Evolutionary conservation across 1,140 invertebrate genomes (phyloP).

Genomic region (Goniozus legneri): DNA sequence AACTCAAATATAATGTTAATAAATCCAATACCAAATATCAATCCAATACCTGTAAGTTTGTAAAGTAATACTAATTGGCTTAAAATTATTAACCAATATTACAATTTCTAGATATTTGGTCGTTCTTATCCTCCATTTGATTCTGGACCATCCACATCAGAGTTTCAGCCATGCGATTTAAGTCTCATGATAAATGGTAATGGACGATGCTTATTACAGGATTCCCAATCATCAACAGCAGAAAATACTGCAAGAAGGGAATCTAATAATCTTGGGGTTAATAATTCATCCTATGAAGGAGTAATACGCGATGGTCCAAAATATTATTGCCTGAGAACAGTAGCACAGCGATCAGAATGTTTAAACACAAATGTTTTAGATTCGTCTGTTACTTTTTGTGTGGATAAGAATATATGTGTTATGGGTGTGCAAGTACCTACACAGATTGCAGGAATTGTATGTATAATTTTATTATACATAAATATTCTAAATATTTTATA

Average conservation of each 20-base stretch:
- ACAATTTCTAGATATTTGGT: background rate
- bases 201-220: slow-evolving; percentile 10
- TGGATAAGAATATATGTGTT: slow-evolving; percentile 74
- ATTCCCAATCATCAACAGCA: slow-evolving; percentile 8
- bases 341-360: slow-evolving; percentile 63
- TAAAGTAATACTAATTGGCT: slow-evolving; percentile 1
- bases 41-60: background rate
- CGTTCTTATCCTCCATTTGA: too few relatives aligned
- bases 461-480: slow-evolving; percentile 8
- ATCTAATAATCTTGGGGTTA: background rate
- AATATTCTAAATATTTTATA: too few relatives aligned
- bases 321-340: slow-evolving; percentile 64
- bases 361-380: slow-evolving; percentile 70
- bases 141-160: slow-evolving; percentile 2
- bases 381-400: slow-evolving; percentile 71
- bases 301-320: slow-evolving; percentile 50
- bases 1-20: too few relatives aligned
- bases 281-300: background rate
- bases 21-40: slow-evolving; percentile 5
- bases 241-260: slow-evolving; percentile 3
- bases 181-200: slow-evolving; percentile 6
- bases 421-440: slow-evolving; percentile 63
- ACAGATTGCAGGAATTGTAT: slow-evolving; percentile 33
- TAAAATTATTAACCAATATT: slow-evolving; percentile 1
- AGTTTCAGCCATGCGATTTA: background rate